These are phyloP conservation scores for Oncorhynchus clarkii DNA, from an alignment of 2,113 vertebrate species.

Conservation along the genomic window DNA sequence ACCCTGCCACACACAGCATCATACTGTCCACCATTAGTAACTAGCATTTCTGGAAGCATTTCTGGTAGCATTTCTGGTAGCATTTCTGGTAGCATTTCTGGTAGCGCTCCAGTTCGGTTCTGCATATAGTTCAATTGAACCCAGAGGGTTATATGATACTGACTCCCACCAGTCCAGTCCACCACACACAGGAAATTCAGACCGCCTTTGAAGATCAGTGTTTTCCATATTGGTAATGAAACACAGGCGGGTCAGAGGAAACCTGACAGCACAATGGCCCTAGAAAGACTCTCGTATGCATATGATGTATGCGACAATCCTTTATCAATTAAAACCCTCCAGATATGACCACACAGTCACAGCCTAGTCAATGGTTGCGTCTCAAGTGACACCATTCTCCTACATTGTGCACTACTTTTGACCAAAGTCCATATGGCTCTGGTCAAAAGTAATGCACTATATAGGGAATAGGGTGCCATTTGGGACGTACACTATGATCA, in stretches of 20 bases:
- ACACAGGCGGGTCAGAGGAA: conserved; percentile 56
- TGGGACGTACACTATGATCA: no score
- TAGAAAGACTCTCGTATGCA: conserved; percentile 24
- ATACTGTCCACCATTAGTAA: conserved; percentile 26
- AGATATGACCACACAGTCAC: conserved; percentile 16
- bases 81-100: conserved; percentile 32
- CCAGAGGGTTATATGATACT: conserved; percentile 66
- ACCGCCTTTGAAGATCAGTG: conserved; percentile 66
- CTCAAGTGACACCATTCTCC: not conserved
- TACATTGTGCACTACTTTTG: no score
- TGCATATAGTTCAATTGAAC: conserved; percentile 61
- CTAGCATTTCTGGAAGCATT: conserved; percentile 34
- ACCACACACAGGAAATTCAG: conserved; percentile 64
- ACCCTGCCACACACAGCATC: not conserved
- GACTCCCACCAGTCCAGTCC: conserved; percentile 45
- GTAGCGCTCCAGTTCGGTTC: conserved; percentile 40
- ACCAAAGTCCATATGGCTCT: no score
- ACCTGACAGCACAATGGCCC: conserved; percentile 36
- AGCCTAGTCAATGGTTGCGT: conserved; percentile 14
- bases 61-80: conserved; percentile 4
- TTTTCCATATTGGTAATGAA: conserved; percentile 74
- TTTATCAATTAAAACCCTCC: conserved; percentile 22
- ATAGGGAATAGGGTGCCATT: no score
- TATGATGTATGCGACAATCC: conserved; percentile 22
- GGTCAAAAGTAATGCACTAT: no score